These are phyloP conservation scores for Zaprionus kolodkinae DNA, from an alignment of 1,140 invertebrate species.

Conservation along the genomic window DNA sequence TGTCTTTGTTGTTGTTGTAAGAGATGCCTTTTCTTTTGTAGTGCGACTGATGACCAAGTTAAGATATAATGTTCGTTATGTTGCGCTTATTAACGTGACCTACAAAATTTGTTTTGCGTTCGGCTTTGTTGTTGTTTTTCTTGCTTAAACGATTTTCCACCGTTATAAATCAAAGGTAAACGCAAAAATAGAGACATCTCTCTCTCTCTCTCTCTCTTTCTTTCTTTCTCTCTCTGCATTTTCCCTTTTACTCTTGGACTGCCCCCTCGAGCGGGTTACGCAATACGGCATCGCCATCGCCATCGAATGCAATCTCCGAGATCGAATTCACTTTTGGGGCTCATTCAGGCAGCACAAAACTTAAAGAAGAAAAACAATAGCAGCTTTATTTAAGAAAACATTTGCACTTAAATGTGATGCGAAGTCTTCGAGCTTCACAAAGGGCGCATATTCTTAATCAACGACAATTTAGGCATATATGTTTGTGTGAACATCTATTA, in stretches of 20 bases:
- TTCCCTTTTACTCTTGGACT: constrained; percentile 2
- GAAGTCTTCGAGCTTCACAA: background rate
- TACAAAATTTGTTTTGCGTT: constrained; percentile 68
- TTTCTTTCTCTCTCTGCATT: background rate
- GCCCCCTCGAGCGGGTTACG: constrained; percentile 42
- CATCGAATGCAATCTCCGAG: constrained; percentile 41
- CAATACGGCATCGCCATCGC: constrained; percentile 42
- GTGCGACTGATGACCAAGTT: constrained; percentile 78
- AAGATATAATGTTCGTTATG: constrained; percentile 83
- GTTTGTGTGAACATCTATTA: no score
- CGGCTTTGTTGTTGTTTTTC: constrained; percentile 47
- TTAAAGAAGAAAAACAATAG: constrained; percentile 58
- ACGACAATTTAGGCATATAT: no score
- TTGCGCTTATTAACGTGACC: constrained; percentile 82
- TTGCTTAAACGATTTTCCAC: constrained; percentile 75
- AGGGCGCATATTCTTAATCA: no score
- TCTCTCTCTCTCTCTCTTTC: background rate
- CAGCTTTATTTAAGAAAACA: constrained; percentile 19
- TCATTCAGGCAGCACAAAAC: constrained; percentile 54
- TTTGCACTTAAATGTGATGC: constrained; percentile 29
- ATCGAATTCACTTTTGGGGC: constrained; percentile 31
- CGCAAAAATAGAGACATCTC: constrained; percentile 69
- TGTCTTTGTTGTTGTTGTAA: constrained; percentile 44
- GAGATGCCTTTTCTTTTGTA: constrained; percentile 83
- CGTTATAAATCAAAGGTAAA: constrained; percentile 77